Conservation (phyloP, 2,113 vertebrate genomes). For the Coregonus clupeaformis region DNA sequence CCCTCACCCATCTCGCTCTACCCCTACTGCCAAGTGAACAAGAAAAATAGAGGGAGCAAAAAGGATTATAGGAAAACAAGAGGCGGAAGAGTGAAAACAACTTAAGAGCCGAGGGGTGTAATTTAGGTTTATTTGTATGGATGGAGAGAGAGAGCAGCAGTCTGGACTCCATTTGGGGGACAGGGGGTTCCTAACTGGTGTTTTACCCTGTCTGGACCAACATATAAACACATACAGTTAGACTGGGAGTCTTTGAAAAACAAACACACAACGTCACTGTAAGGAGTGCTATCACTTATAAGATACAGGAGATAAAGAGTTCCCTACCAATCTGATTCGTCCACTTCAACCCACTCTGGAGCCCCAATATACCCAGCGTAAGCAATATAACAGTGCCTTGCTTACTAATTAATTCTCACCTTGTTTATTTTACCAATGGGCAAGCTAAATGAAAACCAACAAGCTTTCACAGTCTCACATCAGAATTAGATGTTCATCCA, state of each 20-base stretch:
- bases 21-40: not conserved
- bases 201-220: conserved; percentile 20
- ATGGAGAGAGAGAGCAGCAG: not conserved
- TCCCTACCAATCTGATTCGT: no score
- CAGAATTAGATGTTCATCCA: no score
- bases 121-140: conserved; percentile 2
- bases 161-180: conserved; percentile 2
- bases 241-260: not conserved
- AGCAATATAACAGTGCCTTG: no score
- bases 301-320: no score
- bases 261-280: no score
- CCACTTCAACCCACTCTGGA: not conserved
- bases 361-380: no score
- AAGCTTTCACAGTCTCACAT: no score
- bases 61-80: not conserved
- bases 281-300: no score
- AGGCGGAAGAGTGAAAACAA: conserved; percentile 5
- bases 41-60: not conserved
- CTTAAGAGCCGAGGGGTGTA: not conserved
- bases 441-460: no score
- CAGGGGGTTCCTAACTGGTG: not conserved
- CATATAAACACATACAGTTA: conserved; percentile 4
- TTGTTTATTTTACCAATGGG: no score
- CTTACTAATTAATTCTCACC: no score
- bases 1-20: not conserved